Evolutionary conservation across 1,140 invertebrate genomes (phyloP).

Genomic region (Heliconius hewitsoni): DNA sequence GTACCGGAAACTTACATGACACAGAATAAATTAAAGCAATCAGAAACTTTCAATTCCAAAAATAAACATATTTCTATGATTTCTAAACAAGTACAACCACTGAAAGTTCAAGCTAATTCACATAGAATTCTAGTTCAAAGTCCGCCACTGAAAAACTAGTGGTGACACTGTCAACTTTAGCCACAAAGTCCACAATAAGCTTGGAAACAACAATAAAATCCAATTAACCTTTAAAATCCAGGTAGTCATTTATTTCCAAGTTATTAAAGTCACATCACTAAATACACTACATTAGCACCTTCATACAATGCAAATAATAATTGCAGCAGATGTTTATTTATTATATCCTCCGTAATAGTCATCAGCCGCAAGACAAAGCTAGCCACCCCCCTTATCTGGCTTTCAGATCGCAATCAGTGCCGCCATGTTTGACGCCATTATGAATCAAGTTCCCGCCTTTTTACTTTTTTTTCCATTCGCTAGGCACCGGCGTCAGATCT

Average conservation of each 20-base stretch:
- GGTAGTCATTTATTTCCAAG: slow-evolving; percentile 12
- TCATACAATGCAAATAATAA: slow-evolving; percentile 42
- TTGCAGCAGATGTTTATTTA: slow-evolving; percentile 48
- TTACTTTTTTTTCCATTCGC: slow-evolving; percentile 78
- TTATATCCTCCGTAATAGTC: slow-evolving; percentile 56
- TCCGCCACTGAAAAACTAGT: background rate
- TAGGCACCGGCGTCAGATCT: slow-evolving; percentile 76
- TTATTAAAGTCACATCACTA: slow-evolving; percentile 28
- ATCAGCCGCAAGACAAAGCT: slow-evolving; percentile 73
- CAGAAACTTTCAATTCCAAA: no score
- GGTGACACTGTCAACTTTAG: background rate
- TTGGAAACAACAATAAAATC: slow-evolving; percentile 8
- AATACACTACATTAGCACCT: slow-evolving; percentile 39
- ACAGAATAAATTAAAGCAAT: no score
- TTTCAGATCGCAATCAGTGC: slow-evolving; percentile 75
- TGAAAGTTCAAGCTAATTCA: no score
- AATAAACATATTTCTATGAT: background rate
- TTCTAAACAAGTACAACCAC: background rate
- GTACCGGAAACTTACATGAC: no score
- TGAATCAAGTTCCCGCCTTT: slow-evolving; percentile 79
- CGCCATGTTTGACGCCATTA: slow-evolving; percentile 75
- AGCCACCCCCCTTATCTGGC: slow-evolving; percentile 68
- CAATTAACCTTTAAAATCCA: slow-evolving; percentile 16
- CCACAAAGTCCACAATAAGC: background rate
- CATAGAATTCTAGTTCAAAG: background rate